phyloP scores from a whole-genome alignment of 1,140 invertebrate species.

The Muscidifurax raptorellus region DNA sequence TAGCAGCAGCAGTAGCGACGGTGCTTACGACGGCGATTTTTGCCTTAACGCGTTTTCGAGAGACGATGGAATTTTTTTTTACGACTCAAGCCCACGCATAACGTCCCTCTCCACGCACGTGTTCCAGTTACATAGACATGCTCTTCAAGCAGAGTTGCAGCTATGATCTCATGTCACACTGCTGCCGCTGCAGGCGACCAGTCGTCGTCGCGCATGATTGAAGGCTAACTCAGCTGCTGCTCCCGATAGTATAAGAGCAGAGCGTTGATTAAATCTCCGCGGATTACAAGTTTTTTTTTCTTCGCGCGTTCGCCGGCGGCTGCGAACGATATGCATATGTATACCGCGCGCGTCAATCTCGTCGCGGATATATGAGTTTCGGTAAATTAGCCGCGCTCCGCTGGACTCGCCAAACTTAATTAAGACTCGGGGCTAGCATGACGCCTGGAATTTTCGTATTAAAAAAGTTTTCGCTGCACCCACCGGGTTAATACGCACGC shows the following conservation, averaged over 20 bases:
- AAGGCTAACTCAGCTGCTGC: not conserved
- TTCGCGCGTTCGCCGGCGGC: too few species aligned
- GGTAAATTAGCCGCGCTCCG: conserved; percentile 35
- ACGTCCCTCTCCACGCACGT: not conserved
- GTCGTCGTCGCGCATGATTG: conserved; percentile 12
- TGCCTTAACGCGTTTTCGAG: not conserved
- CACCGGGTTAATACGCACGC: not conserved
- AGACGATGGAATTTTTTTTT: not conserved
- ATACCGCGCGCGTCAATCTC: not conserved
- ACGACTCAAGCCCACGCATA: not conserved
- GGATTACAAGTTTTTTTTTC: conserved; percentile 28
- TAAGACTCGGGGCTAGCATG: not conserved
- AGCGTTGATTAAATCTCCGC: conserved; percentile 24
- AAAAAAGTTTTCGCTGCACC: not conserved
- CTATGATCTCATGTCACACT: conserved; percentile 31
- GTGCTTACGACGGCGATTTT: not conserved
- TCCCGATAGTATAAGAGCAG: not conserved
- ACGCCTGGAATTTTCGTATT: conserved; percentile 14
- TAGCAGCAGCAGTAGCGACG: too few species aligned
- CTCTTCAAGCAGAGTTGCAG: not conserved
- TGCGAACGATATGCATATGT: not conserved
- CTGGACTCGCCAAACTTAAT: conserved; percentile 37
- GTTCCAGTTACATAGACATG: conserved; percentile 33
- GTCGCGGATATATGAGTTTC: not conserved
- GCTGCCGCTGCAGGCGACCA: not conserved